These are phyloP conservation scores for Glareola pratincola DNA, from an alignment of 2,113 vertebrate species.

Conservation along the genomic window DNA sequence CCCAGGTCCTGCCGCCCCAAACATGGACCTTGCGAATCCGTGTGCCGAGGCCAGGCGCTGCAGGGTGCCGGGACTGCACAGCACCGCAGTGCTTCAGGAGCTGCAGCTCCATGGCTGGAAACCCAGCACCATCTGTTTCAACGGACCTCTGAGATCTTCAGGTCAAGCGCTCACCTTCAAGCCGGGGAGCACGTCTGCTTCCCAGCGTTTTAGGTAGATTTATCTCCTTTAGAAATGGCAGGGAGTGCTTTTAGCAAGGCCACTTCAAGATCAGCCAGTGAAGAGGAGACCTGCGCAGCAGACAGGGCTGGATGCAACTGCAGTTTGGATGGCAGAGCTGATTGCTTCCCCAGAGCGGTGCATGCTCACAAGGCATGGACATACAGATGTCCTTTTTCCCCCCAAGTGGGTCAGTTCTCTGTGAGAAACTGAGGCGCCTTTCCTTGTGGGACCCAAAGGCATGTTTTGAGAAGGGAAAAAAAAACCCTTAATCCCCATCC, in stretches of 20 bases:
- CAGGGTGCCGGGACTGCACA: fast-evolving
- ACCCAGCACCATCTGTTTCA: neutral
- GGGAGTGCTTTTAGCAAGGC: neutral
- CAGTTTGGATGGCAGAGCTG: neutral
- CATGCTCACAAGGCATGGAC: fast-evolving
- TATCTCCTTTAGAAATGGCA: neutral
- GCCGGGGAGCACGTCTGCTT: neutral
- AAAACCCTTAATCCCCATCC: neutral
- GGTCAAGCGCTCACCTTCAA: neutral
- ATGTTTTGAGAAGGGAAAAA: neutral
- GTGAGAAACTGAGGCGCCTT: fast-evolving
- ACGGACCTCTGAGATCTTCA: neutral
- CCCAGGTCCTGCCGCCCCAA: neutral
- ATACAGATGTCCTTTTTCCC: neutral
- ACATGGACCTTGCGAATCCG: fast-evolving
- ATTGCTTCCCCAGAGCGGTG: neutral
- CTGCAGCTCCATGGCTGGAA: neutral
- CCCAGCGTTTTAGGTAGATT: neutral
- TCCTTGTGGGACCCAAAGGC: neutral
- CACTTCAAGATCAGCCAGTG: neutral
- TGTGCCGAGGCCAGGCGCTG: fast-evolving
- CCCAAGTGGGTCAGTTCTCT: fast-evolving
- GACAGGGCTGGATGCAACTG: fast-evolving
- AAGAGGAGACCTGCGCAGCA: neutral
- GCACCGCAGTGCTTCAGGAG: neutral